Percentiles rank a stretch among this genome's conserved stretches.
Evolutionary conservation across 2,113 vertebrate genomes (phyloP).

Genomic region (Pangasianodon hypophthalmus): DNA sequence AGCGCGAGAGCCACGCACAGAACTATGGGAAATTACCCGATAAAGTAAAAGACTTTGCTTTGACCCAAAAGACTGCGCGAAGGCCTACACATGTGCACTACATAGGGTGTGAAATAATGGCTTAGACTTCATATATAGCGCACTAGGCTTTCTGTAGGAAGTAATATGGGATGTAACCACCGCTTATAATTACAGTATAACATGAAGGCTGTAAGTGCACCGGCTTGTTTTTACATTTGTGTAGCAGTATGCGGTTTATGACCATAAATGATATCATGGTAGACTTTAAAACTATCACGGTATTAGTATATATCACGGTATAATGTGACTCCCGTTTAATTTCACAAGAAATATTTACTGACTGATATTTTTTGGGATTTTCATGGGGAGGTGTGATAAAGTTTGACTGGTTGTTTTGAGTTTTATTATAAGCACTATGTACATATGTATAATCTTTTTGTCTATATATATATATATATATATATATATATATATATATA

Average conservation of each 20-base stretch:
- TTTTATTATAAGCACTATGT: not conserved
- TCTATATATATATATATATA: too few relatives aligned
- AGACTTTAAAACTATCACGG: not conserved
- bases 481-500: too few relatives aligned
- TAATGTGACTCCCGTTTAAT: not conserved
- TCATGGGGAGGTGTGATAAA: not conserved
- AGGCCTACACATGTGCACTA: not conserved
- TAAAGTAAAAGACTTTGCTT: conserved; percentile 18
- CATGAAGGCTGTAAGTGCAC: not conserved
- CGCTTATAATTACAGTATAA: not conserved
- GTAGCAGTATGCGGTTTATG: not conserved
- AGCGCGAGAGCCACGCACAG: not conserved
- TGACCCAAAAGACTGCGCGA: not conserved
- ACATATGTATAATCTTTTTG: too few relatives aligned
- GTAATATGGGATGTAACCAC: not conserved
- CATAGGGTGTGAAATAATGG: not conserved
- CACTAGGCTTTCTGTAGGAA: not conserved
- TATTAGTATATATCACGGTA: too few relatives aligned
- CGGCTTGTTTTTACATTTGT: not conserved
- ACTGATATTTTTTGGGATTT: not conserved
- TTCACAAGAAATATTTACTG: too few relatives aligned
- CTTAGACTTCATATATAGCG: not conserved
- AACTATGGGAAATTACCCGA: conserved; percentile 3
- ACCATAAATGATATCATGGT: not conserved
- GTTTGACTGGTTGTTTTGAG: not conserved